phyloP scores from a whole-genome alignment of 2,113 vertebrate species.

The Sander vitreus region DNA sequence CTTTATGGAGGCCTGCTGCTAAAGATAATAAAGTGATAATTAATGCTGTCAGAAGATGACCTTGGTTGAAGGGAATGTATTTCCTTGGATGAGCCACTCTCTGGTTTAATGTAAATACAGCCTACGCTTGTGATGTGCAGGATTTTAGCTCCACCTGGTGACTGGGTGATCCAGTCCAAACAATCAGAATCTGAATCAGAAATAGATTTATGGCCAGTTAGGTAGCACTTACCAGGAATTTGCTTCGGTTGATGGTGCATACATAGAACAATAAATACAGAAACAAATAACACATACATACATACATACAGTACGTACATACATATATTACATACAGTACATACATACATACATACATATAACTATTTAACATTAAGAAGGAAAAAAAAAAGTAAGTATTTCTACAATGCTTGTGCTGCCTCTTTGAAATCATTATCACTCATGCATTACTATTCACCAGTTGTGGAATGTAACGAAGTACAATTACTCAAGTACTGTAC shows the following conservation, averaged over 20 bases:
- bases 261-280: too few species aligned
- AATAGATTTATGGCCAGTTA: too few species aligned
- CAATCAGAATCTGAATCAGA: not conserved
- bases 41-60: constrained; percentile 66
- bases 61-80: constrained; percentile 60
- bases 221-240: too few species aligned
- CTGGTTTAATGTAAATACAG: constrained; percentile 43
- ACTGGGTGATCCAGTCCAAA: constrained; percentile 45
- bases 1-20: constrained; percentile 55
- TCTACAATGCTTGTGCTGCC: not conserved
- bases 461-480: too few species aligned
- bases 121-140: constrained; percentile 40
- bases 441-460: too few species aligned
- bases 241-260: too few species aligned
- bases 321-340: too few species aligned
- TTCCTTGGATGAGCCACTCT: constrained; percentile 30
- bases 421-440: constrained; percentile 11
- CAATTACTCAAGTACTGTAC: too few species aligned
- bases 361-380: too few species aligned
- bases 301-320: too few species aligned
- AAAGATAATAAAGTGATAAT: constrained; percentile 74
- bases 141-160: constrained; percentile 81
- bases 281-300: too few species aligned
- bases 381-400: not conserved
- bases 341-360: too few species aligned